phyloP scores from a whole-genome alignment of 2,113 vertebrate species.

The Alligator mississippiensis region DNA sequence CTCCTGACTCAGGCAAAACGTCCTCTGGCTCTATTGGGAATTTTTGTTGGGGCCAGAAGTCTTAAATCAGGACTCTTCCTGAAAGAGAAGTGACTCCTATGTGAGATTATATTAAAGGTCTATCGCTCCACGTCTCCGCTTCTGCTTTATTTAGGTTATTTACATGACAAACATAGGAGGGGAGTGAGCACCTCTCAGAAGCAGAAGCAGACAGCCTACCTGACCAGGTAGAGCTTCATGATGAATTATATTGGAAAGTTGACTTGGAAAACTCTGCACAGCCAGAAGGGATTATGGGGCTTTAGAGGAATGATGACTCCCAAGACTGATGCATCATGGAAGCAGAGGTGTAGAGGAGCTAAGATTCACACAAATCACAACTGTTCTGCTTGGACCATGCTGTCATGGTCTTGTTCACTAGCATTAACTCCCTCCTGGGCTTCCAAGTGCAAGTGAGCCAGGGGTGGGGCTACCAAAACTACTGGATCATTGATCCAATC shows the following conservation, averaged over 20 bases:
- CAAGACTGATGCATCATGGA: neutral
- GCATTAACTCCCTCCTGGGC: neutral
- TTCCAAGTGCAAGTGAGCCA: neutral
- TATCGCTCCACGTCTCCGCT: neutral
- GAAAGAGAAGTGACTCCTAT: neutral
- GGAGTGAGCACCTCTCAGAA: neutral
- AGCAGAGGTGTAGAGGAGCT: neutral
- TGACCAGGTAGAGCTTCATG: neutral
- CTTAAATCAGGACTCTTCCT: neutral
- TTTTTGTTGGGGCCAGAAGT: neutral
- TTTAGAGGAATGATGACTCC: neutral
- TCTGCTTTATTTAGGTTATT: neutral
- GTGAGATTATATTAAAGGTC: neutral
- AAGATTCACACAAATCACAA: neutral
- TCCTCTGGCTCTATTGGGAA: neutral
- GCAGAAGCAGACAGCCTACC: neutral
- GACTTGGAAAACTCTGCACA: neutral
- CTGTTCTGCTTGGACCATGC: neutral
- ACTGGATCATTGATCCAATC: neutral
- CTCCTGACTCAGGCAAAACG: neutral
- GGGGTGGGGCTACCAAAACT: neutral
- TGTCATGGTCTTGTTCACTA: neutral
- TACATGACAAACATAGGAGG: rapidly evolving
- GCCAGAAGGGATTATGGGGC: neutral
- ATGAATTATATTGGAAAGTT: neutral